phyloP scores from a whole-genome alignment of 2,888 invertebrate genomes.

The Cremastinae sp. region DNA sequence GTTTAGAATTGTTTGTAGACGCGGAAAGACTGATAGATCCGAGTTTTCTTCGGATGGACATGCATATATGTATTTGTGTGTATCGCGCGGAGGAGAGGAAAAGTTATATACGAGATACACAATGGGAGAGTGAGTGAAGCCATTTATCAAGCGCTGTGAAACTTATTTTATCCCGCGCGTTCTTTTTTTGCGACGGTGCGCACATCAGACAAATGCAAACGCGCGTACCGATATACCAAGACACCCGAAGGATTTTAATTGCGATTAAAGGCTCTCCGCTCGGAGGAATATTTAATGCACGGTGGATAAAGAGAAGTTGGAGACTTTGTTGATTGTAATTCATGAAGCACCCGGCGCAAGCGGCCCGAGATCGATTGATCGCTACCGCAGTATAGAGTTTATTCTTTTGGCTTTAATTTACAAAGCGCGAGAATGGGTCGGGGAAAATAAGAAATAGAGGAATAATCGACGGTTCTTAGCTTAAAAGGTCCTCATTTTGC shows the following conservation, averaged over 20 bases:
- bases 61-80: not conserved
- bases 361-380: conserved; percentile 43
- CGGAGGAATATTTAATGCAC: conserved; percentile 49
- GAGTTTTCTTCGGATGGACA: not conserved
- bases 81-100: conserved; percentile 34
- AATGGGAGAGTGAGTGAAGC: conserved; percentile 50
- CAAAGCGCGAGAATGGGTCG: not conserved
- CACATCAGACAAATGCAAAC: not conserved
- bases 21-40: no score
- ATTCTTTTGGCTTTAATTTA: conserved; percentile 10
- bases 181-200: conserved; percentile 4
- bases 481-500: conserved; percentile 8
- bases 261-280: conserved; percentile 46
- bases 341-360: conserved; percentile 26
- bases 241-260: conserved; percentile 50
- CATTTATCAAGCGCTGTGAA: conserved; percentile 52
- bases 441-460: not conserved
- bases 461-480: conserved; percentile 12
- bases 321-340: conserved; percentile 37
- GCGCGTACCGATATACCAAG: not conserved
- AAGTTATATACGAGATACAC: conserved; percentile 51
- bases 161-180: conserved; percentile 32
- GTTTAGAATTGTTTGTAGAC: not conserved
- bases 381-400: conserved; percentile 30
- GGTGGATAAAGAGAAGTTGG: conserved; percentile 24